Base-by-base conservation (phyloP, 2,888 invertebrate species). In the Pollenia angustigena region DNA sequence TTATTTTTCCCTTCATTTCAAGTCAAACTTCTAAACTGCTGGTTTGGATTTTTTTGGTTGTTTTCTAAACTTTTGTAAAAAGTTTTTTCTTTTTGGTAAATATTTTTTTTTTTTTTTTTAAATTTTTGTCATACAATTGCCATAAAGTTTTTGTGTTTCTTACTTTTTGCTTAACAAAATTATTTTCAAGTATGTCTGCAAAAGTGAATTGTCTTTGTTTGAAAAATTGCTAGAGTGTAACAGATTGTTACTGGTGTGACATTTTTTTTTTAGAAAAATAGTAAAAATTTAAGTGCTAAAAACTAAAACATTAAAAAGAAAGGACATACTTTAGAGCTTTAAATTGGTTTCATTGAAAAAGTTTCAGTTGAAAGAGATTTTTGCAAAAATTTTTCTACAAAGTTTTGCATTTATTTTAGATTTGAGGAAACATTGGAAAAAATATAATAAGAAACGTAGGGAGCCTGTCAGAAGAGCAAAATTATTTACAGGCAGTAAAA, bases 11-110 rank as follows among this genome's bases (percentile, higher is more conserved):
- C n/a, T 58, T 56, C 16, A 7, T 42, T 18, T 1, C 46, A 50
- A 69, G 52, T 62, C 16, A 60, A 69, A 82, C 40, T 76, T 76
- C 18, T 76, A 40, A 76, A 76, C 82, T 69, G 52, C 75, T 82
- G 75, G 58, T 69, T 58, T n/a, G 44, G 18, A 72, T 52, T 62
- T 64, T 10, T 14, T 72, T 1, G 54, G 54, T 72, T 64, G 40
- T 40, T 66, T 75, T 69, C 23, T 50, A 54, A 52, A 48, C 48
- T 66, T 74, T 81, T 66, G 18, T 16, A 40, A 64, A 58, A 60
- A 44, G 3, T 16, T 71, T 80, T 80, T 56, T 42, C 16, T 68
- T 16, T 42, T 66, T 81, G 32, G 16, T 14, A 1, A n/a, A 10
- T 14, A 6, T 71, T 71, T 50, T 42, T 10, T 1, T 75, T 7